Evolutionary conservation across 2,888 invertebrate genomes (phyloP), one percentile per base, ranked within the genome.

Genomic region (Cephonodes hylas): DNA sequence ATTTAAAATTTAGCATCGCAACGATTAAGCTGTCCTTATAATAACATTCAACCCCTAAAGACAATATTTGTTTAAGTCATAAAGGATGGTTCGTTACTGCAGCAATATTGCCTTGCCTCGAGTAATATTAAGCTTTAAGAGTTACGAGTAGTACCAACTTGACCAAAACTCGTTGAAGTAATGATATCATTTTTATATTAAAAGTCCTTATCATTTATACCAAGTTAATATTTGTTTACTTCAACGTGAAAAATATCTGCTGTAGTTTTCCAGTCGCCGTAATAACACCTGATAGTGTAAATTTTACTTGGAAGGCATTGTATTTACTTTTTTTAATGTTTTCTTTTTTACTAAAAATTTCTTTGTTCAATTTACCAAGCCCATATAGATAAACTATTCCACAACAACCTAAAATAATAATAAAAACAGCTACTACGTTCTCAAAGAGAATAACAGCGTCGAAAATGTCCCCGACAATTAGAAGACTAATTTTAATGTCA

Each of bases 41-140:
- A 59, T 44, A 23, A 42, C 58, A 58, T 42, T 23, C 23, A 58
- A 15, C 58, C 27, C 18, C 25, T 27, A 59, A 59, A 42, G 42
- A 44, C 44, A 59, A 59, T 59, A 59, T 59, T 59, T 44, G 58
- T 18, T 42, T 27, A 27, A 42, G 13, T 44, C 27, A 42, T 42
- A 58, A 15, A 23, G 38, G 23, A 42, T 58, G 58, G 42, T 58
- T 53, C 18, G 23, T n/a, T 27, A 53, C 18, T 15, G 7, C 18
- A 18, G 4, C 53, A 53, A 46, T 46, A 23, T 53, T 53, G 27
- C 53, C 18, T 31, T 18, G 8, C 53, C 53, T 53, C 27, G 18
- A 31, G 31, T 53, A 53, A 53, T 53, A 53, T 53, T 53, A 5
- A 31, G 31, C 5, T 31, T 53, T 31, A n/a, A 45, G 46, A 46